Evolutionary conservation across 2,113 vertebrate genomes (phyloP).

Genomic region (Cyanocitta stelleri): DNA sequence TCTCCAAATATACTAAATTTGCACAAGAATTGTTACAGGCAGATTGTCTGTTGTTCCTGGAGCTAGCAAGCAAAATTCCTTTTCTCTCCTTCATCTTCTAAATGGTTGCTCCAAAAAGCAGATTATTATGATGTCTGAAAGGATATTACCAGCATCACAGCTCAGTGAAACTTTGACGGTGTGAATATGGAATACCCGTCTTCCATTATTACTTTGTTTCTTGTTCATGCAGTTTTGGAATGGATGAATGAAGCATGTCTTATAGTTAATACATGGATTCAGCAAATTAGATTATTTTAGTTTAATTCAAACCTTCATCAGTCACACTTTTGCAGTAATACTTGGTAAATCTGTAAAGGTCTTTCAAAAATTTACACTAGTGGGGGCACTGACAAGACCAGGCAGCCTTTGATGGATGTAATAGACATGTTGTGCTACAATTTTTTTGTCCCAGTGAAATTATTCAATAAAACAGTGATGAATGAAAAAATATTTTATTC

Average conservation of each 20-base stretch:
- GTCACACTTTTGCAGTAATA: neutral
- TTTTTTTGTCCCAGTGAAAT: neutral
- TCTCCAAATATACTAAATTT: neutral
- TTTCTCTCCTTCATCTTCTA: neutral
- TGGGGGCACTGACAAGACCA: neutral
- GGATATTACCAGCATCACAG: neutral
- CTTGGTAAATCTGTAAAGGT: neutral
- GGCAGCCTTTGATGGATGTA: neutral
- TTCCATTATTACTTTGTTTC: neutral
- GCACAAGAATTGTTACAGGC: neutral
- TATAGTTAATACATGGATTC: neutral
- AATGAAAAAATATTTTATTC: neutral
- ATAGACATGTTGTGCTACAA: neutral
- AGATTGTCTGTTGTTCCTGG: neutral
- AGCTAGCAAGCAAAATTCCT: neutral
- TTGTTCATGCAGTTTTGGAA: neutral
- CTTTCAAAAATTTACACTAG: neutral
- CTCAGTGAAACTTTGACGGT: neutral
- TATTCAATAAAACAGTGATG: neutral
- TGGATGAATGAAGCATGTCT: neutral
- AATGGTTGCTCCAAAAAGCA: neutral
- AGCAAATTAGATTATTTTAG: neutral
- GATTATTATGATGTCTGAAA: neutral
- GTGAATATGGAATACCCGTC: neutral
- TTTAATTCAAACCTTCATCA: neutral